Conservation (phyloP, 2,113 vertebrate species). For the Salvelinus fontinalis region DNA sequence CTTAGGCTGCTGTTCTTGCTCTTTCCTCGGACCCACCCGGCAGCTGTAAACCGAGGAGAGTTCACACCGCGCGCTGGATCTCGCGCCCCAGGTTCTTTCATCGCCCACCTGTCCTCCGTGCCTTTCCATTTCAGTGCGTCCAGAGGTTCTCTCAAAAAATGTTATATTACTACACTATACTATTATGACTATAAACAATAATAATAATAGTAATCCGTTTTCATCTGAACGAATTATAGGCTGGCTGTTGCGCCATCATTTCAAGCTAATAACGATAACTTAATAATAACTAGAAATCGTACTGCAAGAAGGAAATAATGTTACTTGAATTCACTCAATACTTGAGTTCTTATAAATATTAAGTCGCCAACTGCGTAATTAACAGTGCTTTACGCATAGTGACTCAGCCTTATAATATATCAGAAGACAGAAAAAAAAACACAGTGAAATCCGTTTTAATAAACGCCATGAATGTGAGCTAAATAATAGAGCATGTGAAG, state of each 20-base stretch:
- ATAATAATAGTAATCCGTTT: constrained; percentile 35
- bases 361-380: too few species aligned
- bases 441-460: too few species aligned
- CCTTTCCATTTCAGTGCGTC: constrained; percentile 15
- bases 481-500: background rate
- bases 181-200: background rate
- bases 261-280: too few species aligned
- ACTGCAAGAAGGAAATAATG: too few species aligned
- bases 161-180: background rate
- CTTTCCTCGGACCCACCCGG: constrained; percentile 9
- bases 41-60: constrained; percentile 34
- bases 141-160: constrained; percentile 7
- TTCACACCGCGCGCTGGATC: constrained; percentile 37
- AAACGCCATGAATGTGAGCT: background rate
- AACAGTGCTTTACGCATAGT: background rate
- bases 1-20: background rate
- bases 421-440: background rate
- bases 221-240: constrained; percentile 29
- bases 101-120: constrained; percentile 20
- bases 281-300: too few species aligned
- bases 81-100: background rate
- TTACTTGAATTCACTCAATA: too few species aligned
- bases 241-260: too few species aligned
- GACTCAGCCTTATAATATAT: background rate
- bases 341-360: background rate